Percentiles rank a stretch among this genome's conserved stretches.
Evolutionary conservation across 1,140 invertebrate genomes (phyloP).

Genomic region (Caenorhabditis brenneri): DNA sequence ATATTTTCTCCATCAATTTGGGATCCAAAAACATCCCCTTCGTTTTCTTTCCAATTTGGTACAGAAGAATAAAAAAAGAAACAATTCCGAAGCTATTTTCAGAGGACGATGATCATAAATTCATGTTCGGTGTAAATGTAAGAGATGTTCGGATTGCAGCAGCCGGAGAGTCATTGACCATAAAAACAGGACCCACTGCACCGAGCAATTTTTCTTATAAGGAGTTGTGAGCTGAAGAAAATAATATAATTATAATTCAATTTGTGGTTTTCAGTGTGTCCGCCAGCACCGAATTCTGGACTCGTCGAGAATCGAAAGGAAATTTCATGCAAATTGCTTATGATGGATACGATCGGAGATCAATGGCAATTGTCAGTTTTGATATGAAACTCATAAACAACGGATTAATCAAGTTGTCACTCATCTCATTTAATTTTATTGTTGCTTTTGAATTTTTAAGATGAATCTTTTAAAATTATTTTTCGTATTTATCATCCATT

Average conservation of each 20-base stretch:
- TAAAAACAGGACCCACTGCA: background rate
- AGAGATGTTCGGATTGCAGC: conserved; percentile 6
- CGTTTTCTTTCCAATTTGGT: background rate
- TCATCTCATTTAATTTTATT: background rate
- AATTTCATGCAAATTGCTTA: conserved; percentile 8
- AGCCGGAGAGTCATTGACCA: background rate
- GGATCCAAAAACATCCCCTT: background rate
- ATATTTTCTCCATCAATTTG: background rate
- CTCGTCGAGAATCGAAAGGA: background rate
- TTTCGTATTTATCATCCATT: background rate
- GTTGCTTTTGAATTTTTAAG: background rate
- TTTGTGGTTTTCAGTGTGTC: background rate
- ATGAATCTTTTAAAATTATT: background rate
- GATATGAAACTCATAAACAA: background rate
- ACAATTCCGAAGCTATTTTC: background rate
- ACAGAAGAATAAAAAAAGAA: background rate
- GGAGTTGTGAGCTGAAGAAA: background rate
- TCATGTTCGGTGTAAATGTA: conserved; percentile 27
- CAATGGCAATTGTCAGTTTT: conserved; percentile 2
- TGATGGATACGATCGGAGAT: background rate
- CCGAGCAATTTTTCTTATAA: conserved; percentile 8
- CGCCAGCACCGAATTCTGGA: background rate
- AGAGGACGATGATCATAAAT: background rate
- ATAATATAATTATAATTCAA: background rate
- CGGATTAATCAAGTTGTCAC: background rate